Conservation (phyloP, 92 coral and sea anemone species). For the Zoanthus sansibaricus region DNA sequence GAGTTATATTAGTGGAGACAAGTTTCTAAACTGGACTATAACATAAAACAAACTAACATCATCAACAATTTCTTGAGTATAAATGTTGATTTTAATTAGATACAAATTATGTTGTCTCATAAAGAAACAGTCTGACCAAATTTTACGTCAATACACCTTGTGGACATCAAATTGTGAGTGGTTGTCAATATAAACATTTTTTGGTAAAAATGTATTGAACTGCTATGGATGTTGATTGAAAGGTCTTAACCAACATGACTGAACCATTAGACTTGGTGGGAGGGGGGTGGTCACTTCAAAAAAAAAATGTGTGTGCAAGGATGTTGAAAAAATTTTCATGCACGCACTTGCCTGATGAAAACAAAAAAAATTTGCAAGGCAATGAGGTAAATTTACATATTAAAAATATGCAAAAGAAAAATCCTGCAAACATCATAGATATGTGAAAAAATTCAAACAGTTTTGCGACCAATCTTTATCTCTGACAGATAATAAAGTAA, state of each 20-base stretch:
- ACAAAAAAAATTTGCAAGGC: too few relatives aligned
- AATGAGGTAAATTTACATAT: too few relatives aligned
- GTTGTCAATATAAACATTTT: not conserved
- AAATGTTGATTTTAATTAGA: conserved; percentile 2
- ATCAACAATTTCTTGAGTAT: conserved; percentile 14
- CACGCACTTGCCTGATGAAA: too few relatives aligned
- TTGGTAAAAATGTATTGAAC: not conserved
- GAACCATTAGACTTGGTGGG: not conserved
- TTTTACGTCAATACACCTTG: conserved; percentile 7
- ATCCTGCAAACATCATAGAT: too few relatives aligned
- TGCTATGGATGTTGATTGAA: not conserved
- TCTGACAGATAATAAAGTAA: too few relatives aligned
- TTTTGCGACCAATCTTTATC: too few relatives aligned
- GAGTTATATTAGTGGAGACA: conserved; percentile 8
- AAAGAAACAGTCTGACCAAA: not conserved
- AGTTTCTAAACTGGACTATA: conserved; percentile 12
- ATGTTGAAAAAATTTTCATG: too few relatives aligned
- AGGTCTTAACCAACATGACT: not conserved
- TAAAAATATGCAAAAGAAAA: too few relatives aligned
- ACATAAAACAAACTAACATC: conserved; percentile 12
- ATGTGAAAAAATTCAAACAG: too few relatives aligned
- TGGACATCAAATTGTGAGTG: not conserved
- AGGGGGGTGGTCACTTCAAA: too few relatives aligned
- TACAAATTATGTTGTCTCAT: not conserved
- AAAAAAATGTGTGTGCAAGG: too few relatives aligned